A percentile compares a stretch with the other conserved stretches of the same genome.
Evolutionary conservation across 1,140 invertebrate genomes (phyloP).

Genomic region (Chrysomallon squamiferum): DNA sequence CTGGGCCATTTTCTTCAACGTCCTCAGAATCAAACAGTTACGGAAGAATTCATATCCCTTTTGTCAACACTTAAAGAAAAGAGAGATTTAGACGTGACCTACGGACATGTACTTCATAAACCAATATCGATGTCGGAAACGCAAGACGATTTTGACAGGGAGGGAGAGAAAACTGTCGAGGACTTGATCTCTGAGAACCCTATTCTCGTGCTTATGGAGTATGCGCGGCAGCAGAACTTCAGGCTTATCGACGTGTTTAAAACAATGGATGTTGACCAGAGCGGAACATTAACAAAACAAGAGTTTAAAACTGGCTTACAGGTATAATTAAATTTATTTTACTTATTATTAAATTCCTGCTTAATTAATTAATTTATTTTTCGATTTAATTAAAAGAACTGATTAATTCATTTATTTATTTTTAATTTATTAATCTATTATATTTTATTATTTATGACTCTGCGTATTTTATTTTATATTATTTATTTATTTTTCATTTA

Average conservation of each 20-base stretch:
- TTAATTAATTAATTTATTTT: too few relatives aligned
- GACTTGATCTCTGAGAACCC: conserved; percentile 27
- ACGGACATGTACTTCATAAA: not conserved
- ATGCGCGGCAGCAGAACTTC: conserved; percentile 30
- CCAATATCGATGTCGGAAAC: not conserved
- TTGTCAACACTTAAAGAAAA: not conserved
- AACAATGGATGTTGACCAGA: conserved; percentile 31
- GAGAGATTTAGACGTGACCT: not conserved
- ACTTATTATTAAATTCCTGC: too few relatives aligned
- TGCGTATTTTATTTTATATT: too few relatives aligned
- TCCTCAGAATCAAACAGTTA: not conserved
- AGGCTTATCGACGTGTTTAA: conserved; percentile 33
- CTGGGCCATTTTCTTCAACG: too few relatives aligned
- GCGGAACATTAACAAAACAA: conserved; percentile 21
- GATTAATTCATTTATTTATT: too few relatives aligned
- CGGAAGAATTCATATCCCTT: not conserved
- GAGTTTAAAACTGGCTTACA: conserved; percentile 29
- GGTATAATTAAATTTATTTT: conserved; percentile 7
- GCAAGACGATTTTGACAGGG: not conserved
- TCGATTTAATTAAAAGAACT: too few relatives aligned
- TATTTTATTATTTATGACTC: too few relatives aligned
- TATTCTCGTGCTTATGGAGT: conserved; percentile 30
- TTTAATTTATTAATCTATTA: too few relatives aligned
- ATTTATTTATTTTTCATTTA: too few relatives aligned
- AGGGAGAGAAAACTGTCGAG: conserved; percentile 17